phyloP scores from a whole-genome alignment of 64 coral and sea anemone genomes.

The Actinia equina region DNA sequence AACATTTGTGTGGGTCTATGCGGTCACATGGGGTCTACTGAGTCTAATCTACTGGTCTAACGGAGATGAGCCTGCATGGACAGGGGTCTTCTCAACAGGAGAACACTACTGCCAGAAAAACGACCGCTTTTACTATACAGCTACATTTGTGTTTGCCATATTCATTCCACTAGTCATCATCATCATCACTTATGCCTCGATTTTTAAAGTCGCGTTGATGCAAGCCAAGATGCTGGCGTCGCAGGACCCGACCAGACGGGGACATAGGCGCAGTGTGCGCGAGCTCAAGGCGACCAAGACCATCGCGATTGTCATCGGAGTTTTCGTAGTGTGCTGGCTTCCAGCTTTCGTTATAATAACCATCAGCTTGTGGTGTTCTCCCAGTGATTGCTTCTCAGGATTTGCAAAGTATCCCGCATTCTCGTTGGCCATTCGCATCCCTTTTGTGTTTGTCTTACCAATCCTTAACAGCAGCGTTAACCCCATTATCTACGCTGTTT shows the following conservation, averaged over 20 bases:
- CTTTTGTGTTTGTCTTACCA: conserved; percentile 64
- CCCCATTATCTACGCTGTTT: conserved; percentile 77
- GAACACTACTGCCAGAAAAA: conserved; percentile 41
- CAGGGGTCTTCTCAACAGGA: neutral
- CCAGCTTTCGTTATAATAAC: conserved; percentile 63
- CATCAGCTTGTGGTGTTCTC: conserved; percentile 48
- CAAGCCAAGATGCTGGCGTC: conserved; percentile 65
- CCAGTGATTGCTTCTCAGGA: neutral
- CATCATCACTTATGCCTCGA: conserved; percentile 61
- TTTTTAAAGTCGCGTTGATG: conserved; percentile 70
- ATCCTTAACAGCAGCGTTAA: conserved; percentile 71
- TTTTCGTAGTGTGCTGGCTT: conserved; percentile 67
- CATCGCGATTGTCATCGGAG: conserved; percentile 74
- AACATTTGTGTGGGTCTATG: conserved; percentile 69
- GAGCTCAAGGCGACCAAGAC: conserved; percentile 92
- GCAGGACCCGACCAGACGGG: conserved; percentile 38
- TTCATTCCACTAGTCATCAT: conserved; percentile 69
- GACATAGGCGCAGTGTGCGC: conserved; percentile 58
- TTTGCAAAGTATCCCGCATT: conserved; percentile 25
- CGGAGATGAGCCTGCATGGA: neutral
- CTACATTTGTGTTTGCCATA: conserved; percentile 33
- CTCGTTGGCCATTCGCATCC: conserved; percentile 43
- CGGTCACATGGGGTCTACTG: conserved; percentile 56
- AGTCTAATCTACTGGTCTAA: conserved; percentile 64
- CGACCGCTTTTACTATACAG: conserved; percentile 66